Evolutionary conservation across 2,113 vertebrate species (phyloP).

Genomic region (Grallaria varia): DNA sequence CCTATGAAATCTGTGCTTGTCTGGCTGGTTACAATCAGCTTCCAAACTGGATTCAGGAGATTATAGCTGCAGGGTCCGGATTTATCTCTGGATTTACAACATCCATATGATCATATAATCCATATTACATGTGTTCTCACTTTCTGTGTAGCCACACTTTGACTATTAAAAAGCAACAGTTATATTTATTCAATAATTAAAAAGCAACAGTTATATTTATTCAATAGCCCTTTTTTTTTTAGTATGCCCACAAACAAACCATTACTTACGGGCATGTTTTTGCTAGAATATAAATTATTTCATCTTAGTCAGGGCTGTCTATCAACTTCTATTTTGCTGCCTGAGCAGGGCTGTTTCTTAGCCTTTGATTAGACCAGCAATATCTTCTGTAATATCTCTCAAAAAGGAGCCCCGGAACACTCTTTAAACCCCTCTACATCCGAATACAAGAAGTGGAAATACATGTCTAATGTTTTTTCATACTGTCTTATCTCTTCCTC

Average conservation of each 20-base stretch:
- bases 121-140: not conserved
- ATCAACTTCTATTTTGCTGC: not conserved
- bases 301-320: not conserved
- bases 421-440: not conserved
- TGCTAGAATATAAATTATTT: not conserved
- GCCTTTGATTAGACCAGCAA: not conserved
- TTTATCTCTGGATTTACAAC: not conserved
- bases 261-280: not conserved
- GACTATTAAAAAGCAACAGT: not conserved
- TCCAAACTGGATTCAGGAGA: not conserved
- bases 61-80: not conserved
- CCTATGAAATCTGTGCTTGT: not conserved
- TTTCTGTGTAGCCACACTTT: not conserved
- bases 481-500: slow-evolving; percentile 43
- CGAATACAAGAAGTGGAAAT: not conserved
- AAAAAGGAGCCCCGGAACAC: not conserved
- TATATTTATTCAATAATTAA: not conserved
- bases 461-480: not conserved
- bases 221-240: not conserved
- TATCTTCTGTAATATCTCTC: not conserved
- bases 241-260: not conserved
- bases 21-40: not conserved
- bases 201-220: not conserved
- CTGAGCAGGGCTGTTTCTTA: not conserved
- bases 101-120: not conserved